These are phyloP conservation scores for Tursiops truncatus DNA, from an alignment of 2,113 vertebrate genomes.

Conservation along the genomic window DNA sequence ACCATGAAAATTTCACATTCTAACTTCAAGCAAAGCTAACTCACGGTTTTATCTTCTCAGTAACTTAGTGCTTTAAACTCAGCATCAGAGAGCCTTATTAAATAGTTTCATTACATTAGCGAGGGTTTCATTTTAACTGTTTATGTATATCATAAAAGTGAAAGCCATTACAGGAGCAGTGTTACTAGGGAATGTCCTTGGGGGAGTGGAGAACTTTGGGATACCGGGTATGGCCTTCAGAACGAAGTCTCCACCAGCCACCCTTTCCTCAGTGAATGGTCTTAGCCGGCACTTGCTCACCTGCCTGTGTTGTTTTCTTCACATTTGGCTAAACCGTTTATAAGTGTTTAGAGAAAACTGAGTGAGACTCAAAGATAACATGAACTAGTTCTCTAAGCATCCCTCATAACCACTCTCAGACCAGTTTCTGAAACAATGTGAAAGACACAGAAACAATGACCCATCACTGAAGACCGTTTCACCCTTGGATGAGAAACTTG, in stretches of 20 bases:
- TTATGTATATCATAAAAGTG: slow-evolving; percentile 41
- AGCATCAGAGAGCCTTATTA: slow-evolving; percentile 9
- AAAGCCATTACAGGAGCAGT: not conserved
- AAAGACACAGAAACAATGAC: not conserved
- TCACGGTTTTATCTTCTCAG: slow-evolving; percentile 1
- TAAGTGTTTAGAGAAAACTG: not conserved
- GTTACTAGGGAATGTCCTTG: not conserved
- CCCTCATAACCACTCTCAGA: not conserved
- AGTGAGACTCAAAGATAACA: not conserved
- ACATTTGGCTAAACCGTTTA: not conserved
- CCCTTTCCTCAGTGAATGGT: not conserved
- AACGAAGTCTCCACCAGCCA: not conserved
- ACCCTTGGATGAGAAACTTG: not conserved
- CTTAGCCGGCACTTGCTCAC: not conserved
- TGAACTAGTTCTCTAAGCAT: not conserved
- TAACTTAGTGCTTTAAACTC: slow-evolving; percentile 25
- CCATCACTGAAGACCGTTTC: not conserved
- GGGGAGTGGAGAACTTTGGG: not conserved
- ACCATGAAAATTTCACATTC: not conserved
- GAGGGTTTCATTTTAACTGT: slow-evolving; percentile 31
- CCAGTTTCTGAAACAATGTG: not conserved
- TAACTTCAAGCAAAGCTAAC: not conserved
- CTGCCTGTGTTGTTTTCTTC: not conserved
- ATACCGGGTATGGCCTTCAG: not conserved
- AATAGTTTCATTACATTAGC: slow-evolving; percentile 57